Evolutionary conservation across 2,888 invertebrate species (phyloP), one percentile per base, ranked within the genome.

Genomic region (Lycaena phlaeas): DNA sequence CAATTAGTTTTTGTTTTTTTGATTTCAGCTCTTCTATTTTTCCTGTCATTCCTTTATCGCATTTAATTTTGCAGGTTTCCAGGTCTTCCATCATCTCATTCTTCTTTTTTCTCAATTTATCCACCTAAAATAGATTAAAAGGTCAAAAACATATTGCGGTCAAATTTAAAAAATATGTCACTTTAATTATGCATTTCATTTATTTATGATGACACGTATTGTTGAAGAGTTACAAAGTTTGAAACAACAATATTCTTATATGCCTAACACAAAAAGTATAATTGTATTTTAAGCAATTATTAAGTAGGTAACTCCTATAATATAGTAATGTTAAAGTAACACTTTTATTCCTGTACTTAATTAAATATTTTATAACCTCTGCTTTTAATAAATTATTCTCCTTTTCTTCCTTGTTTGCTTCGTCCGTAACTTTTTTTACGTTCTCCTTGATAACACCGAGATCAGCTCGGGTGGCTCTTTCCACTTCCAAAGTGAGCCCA

Each of bases 401-500:
- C 1, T 46, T 51, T n/a, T 77, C 74, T 52, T 72, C 68, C 3
- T 49, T 40, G 2, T 69, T 48, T 22, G 77, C 51, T 34, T 74
- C 61, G 2, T 57, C 51, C 2, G 74, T 70, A 6, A 74, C 57
- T 10, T 57, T 37, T 1, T 43, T 40, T n/a, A 76, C 56, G 52
- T 79, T 75, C 5, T 68, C 64, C 18, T 66, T 61, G 12, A 81
- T 46, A 1, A 56, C 60, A 18, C 51, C 45, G n/a, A 81, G 57
- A 40, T 82, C 82, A 0, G 57, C 54, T 11, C 71, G 71, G 57
- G 75, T 50, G 0, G 71, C 70, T 11, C 74, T 64, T 49, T 81
- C 78, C 0, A 65, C 54, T 40, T 81, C 81, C 5, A 54, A 55
- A 1, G 64, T 59, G 7, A 82, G 52, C 27, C 61, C 63, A 6